Conservation (phyloP, 2,888 invertebrate genomes). For the Cepaea hortensis region DNA sequence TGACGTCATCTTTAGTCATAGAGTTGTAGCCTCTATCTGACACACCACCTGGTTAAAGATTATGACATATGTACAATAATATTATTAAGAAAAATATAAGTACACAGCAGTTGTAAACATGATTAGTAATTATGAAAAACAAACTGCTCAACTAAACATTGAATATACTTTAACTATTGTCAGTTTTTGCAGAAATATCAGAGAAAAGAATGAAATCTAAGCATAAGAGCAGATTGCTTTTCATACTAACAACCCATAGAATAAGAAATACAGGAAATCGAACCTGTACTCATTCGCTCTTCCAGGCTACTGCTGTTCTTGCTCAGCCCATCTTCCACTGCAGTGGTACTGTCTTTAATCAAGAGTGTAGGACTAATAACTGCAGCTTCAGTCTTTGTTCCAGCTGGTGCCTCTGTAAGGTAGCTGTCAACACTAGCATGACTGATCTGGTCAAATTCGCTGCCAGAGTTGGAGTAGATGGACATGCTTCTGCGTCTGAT, state of each 20-base stretch:
- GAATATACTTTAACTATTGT: no score
- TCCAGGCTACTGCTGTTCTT: slow-evolving; percentile 47
- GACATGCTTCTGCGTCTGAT: slow-evolving; percentile 76
- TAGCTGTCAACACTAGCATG: slow-evolving; percentile 73
- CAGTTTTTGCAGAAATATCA: no score
- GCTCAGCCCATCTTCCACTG: neutral
- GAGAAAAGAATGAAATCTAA: no score
- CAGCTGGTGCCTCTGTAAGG: slow-evolving; percentile 61
- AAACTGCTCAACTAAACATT: no score
- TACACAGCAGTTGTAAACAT: no score
- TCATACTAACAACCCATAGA: neutral
- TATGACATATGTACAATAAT: neutral
- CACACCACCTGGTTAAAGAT: slow-evolving; percentile 71
- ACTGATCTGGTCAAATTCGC: slow-evolving; percentile 72
- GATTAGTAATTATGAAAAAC: no score
- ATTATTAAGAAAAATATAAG: neutral
- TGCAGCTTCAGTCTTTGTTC: slow-evolving; percentile 52
- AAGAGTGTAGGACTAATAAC: slow-evolving; percentile 29
- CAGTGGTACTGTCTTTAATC: neutral
- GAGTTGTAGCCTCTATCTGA: slow-evolving; percentile 79
- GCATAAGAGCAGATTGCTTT: no score
- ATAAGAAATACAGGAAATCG: neutral
- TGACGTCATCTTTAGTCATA: slow-evolving; percentile 77
- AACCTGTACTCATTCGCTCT: slow-evolving; percentile 53
- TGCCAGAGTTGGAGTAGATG: slow-evolving; percentile 73